phyloP scores from a whole-genome alignment of 1,140 invertebrate genomes.

The Drosophila takahashii region DNA sequence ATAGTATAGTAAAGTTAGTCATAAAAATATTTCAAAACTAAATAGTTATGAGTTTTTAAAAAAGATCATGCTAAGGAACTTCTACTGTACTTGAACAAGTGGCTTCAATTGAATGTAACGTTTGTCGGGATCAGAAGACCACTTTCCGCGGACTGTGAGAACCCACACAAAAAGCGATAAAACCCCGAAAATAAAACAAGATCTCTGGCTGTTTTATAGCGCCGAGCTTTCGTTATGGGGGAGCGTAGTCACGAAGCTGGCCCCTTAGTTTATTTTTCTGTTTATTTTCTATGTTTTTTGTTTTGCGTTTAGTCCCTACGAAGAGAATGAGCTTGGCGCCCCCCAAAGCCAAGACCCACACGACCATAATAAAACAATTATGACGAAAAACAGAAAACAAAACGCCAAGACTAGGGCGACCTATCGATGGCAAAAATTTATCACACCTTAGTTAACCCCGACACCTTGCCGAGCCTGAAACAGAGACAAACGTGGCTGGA shows the following conservation, averaged over 20 bases:
- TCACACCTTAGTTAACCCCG: slow-evolving; percentile 82
- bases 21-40: background rate
- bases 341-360: slow-evolving; percentile 45
- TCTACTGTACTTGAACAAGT: slow-evolving; percentile 30
- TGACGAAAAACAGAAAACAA: slow-evolving; percentile 53
- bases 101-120: slow-evolving; percentile 40
- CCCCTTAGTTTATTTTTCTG: slow-evolving; percentile 14
- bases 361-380: slow-evolving; percentile 79
- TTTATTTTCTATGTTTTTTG: slow-evolving; percentile 6
- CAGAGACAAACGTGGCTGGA: slow-evolving; percentile 63
- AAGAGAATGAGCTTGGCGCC: slow-evolving; percentile 51
- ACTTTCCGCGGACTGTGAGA: slow-evolving; percentile 43
- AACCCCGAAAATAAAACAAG: slow-evolving; percentile 26
- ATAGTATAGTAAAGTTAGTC: too few species aligned
- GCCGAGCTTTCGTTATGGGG: slow-evolving; percentile 46
- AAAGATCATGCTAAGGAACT: background rate
- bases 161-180: slow-evolving; percentile 27
- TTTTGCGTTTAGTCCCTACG: slow-evolving; percentile 32
- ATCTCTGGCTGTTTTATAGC: slow-evolving; percentile 42
- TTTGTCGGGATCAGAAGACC: slow-evolving; percentile 29
- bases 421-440: slow-evolving; percentile 81
- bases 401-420: slow-evolving; percentile 54
- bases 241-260: slow-evolving; percentile 66
- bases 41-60: background rate
- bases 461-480: slow-evolving; percentile 71